Conservation (phyloP, 2,888 invertebrate genomes). For the Diplolepis rosae region DNA sequence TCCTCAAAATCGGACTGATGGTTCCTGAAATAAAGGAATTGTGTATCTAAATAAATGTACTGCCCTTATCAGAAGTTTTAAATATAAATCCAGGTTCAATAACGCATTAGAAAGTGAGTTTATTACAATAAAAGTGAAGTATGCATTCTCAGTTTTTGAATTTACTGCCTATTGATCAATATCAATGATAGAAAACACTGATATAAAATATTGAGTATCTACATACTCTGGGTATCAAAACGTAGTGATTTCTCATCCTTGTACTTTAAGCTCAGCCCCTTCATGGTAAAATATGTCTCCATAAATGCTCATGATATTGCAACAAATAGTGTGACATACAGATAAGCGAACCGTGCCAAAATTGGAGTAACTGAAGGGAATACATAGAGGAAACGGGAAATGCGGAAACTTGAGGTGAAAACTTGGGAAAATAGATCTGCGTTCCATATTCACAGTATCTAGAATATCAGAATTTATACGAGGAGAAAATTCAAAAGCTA, state of each 20-base stretch:
- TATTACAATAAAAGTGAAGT: background rate
- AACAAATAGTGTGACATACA: conserved; percentile 12
- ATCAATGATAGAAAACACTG: background rate
- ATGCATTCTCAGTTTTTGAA: background rate
- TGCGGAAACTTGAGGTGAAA: conserved; percentile 26
- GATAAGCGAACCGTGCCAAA: conserved; percentile 10
- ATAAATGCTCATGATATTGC: conserved; percentile 21
- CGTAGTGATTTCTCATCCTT: background rate
- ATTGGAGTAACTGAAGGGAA: background rate
- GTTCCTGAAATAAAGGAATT: too few species aligned
- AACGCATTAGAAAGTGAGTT: background rate
- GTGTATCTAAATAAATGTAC: too few species aligned
- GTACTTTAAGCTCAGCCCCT: background rate
- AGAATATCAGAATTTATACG: too few species aligned
- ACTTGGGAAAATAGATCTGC: conserved; percentile 31
- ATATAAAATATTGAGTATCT: background rate
- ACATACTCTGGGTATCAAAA: background rate
- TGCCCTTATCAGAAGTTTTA: too few species aligned
- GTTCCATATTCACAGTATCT: conserved; percentile 43
- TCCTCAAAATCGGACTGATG: too few species aligned
- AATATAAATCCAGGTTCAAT: too few species aligned
- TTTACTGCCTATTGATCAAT: background rate
- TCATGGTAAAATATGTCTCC: conserved; percentile 15
- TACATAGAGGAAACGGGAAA: background rate
- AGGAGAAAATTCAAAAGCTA: too few species aligned